A percentile compares a stretch with the other conserved stretches of the same genome.
These are phyloP conservation scores for Xiphydria camelus DNA, from an alignment of 2,888 invertebrate genomes.

Conservation along the genomic window DNA sequence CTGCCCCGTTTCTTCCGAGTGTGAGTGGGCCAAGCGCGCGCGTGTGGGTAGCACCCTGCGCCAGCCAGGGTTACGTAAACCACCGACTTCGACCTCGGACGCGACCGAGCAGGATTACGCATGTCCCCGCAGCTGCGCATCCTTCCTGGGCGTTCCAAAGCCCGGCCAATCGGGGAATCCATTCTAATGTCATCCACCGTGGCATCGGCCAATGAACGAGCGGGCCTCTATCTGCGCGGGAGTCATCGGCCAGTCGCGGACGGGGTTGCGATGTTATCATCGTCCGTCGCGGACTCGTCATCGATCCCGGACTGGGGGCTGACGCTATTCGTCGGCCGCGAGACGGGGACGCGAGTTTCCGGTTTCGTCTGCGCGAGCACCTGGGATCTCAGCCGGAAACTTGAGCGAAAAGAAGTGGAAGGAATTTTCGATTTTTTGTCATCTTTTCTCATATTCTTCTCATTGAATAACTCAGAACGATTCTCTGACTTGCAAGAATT, in stretches of 20 bases:
- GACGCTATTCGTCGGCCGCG: no score
- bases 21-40: no score
- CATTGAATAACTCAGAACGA: no score
- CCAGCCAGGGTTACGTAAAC: constrained; percentile 2
- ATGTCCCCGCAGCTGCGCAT: constrained; percentile 55
- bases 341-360: no score
- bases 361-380: no score
- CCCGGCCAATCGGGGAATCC: constrained; percentile 43
- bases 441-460: no score
- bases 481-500: no score
- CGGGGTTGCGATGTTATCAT: constrained; percentile 50
- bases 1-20: no score
- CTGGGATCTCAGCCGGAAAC: no score
- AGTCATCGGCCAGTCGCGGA: constrained; percentile 50
- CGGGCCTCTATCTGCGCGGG: constrained; percentile 41
- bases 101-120: constrained; percentile 46
- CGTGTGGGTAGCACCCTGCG: no score
- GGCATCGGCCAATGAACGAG: constrained; percentile 40
- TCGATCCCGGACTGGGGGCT: constrained; percentile 41
- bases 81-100: constrained; percentile 1
- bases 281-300: constrained; percentile 26
- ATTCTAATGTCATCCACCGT: constrained; percentile 38
- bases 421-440: no score
- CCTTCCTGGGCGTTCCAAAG: constrained; percentile 56
- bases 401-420: no score